phyloP scores from a whole-genome alignment of 2,113 vertebrate species.

The Sisor rabdophorus region DNA sequence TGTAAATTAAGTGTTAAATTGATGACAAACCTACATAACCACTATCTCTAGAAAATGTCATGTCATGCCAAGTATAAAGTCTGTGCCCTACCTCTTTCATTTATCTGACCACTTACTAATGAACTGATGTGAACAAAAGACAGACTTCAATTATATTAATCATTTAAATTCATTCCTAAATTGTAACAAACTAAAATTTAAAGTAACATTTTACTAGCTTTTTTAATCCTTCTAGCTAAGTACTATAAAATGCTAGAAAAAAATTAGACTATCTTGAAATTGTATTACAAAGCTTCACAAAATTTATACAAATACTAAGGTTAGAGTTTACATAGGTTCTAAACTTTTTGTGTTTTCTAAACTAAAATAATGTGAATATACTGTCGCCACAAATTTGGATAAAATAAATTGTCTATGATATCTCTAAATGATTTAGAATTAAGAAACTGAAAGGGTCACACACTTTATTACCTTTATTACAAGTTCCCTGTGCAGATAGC shows the following conservation, averaged over 20 bases:
- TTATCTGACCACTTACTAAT: conserved; percentile 11
- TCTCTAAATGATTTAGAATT: not conserved
- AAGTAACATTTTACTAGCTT: too few species aligned
- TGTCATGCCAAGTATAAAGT: conserved; percentile 46
- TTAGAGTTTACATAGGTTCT: too few species aligned
- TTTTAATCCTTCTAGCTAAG: too few species aligned
- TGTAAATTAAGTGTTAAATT: conserved; percentile 62
- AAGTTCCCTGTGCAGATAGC: too few species aligned
- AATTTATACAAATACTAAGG: too few species aligned
- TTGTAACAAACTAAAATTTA: not conserved
- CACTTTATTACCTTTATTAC: too few species aligned
- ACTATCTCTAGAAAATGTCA: conserved; percentile 46
- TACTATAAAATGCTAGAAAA: too few species aligned
- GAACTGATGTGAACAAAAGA: not conserved
- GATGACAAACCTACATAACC: conserved; percentile 44
- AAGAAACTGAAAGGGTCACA: too few species aligned
- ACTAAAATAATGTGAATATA: too few species aligned
- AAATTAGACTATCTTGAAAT: too few species aligned
- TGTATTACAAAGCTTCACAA: too few species aligned
- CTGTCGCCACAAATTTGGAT: not conserved
- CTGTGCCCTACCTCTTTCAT: conserved; percentile 41
- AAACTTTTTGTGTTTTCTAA: too few species aligned
- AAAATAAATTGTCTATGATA: not conserved
- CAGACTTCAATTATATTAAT: not conserved
- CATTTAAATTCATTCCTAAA: not conserved